Evolutionary conservation across 2,797 vertebrate genomes (phyloP).

Genomic region (Myotis myotis): DNA sequence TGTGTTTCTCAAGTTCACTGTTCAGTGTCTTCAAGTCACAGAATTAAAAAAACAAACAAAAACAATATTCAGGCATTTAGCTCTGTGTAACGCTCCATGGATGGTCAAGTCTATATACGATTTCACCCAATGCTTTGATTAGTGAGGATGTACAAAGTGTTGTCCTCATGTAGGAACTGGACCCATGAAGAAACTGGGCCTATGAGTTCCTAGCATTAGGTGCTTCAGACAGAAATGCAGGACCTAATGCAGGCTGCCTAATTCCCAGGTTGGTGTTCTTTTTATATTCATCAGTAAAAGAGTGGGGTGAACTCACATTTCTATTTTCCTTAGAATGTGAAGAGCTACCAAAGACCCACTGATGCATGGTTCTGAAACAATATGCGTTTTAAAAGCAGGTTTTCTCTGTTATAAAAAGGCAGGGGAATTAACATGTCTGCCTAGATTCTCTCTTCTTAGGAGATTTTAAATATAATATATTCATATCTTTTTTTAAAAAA

Average conservation of each 20-base stretch:
- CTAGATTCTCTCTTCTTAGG: constrained; percentile 13
- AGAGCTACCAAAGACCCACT: neutral
- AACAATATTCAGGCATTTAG: neutral
- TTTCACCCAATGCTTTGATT: neutral
- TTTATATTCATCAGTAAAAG: neutral
- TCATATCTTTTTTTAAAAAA: neutral
- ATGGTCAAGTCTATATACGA: neutral
- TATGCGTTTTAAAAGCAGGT: neutral
- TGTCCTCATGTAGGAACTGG: neutral
- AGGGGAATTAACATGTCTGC: constrained; percentile 41
- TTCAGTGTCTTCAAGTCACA: neutral
- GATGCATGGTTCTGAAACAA: neutral
- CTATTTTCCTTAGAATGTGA: neutral
- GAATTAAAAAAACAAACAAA: neutral
- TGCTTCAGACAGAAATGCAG: neutral
- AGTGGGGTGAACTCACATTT: constrained; percentile 12
- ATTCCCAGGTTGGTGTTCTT: neutral
- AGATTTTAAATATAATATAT: neutral
- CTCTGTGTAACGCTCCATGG: neutral
- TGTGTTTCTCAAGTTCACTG: neutral
- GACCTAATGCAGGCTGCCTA: neutral
- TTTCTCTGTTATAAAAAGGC: constrained; percentile 34
- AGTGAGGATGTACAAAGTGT: neutral
- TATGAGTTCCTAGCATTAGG: too few relatives aligned
- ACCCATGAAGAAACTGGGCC: too few relatives aligned